These are phyloP conservation scores for Tupiocoris notatus DNA, from an alignment of 2,888 invertebrate species.

Conservation along the genomic window DNA sequence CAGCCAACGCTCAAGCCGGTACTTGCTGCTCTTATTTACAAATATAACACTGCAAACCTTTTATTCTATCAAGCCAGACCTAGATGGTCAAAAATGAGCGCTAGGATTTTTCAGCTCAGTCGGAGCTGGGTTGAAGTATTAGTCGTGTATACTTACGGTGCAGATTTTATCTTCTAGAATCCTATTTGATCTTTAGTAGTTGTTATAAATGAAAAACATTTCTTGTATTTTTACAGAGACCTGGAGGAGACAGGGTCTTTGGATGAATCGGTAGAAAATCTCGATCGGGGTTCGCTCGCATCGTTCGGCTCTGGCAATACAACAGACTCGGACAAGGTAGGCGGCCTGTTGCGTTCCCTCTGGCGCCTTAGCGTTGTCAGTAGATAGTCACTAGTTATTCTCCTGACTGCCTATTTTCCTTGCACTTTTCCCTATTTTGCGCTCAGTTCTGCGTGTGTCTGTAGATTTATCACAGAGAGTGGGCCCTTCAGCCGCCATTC, in stretches of 20 bases:
- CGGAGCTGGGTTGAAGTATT: too few species aligned
- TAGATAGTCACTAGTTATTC: constrained; percentile 29
- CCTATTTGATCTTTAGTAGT: too few species aligned
- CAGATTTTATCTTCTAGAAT: too few species aligned
- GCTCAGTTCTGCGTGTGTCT: background rate
- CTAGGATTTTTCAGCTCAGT: too few species aligned
- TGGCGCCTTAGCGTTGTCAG: constrained; percentile 43
- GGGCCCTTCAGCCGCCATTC: too few species aligned
- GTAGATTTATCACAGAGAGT: constrained; percentile 29
- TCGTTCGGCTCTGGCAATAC: constrained; percentile 94
- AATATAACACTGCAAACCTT: too few species aligned
- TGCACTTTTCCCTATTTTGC: background rate
- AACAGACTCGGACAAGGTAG: constrained; percentile 89
- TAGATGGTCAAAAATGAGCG: too few species aligned
- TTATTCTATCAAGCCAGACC: too few species aligned
- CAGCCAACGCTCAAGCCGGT: constrained; percentile 79
- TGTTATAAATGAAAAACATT: too few species aligned
- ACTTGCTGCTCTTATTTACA: too few species aligned
- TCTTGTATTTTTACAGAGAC: constrained; percentile 64
- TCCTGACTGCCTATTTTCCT: background rate
- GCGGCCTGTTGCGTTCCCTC: constrained; percentile 51
- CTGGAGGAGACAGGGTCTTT: constrained; percentile 80
- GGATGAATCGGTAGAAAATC: constrained; percentile 81
- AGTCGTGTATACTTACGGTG: too few species aligned
- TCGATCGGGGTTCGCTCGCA: constrained; percentile 82